Conservation (phyloP, 1,140 invertebrate species). For the Megathymus violae region DNA sequence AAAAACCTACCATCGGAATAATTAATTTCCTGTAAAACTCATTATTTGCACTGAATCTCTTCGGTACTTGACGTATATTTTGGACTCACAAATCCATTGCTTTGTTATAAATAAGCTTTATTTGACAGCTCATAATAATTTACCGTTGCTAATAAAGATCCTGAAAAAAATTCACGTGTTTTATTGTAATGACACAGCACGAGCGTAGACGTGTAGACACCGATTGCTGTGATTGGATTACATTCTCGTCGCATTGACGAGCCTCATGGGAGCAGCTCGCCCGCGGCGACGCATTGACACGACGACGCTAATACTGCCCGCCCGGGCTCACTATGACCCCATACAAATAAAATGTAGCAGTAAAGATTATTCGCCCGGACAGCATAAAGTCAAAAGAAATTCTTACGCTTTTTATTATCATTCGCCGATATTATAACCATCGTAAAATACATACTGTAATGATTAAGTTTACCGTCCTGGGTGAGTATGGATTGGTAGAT, state of each 20-base stretch:
- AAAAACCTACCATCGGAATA: too few relatives aligned
- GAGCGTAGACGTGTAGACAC: slow-evolving; percentile 64
- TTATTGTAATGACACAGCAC: slow-evolving; percentile 15
- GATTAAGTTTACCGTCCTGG: too few relatives aligned
- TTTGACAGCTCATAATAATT: neutral
- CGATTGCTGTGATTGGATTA: slow-evolving; percentile 78
- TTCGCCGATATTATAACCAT: slow-evolving; percentile 47
- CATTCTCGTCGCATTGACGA: slow-evolving; percentile 68
- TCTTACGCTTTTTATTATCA: slow-evolving; percentile 58
- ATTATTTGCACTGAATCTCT: too few relatives aligned
- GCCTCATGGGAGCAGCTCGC: slow-evolving; percentile 63
- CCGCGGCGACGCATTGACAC: slow-evolving; percentile 64
- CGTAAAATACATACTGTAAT: slow-evolving; percentile 46
- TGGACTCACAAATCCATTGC: too few relatives aligned
- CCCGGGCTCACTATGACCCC: slow-evolving; percentile 49
- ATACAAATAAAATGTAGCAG: slow-evolving; percentile 64
- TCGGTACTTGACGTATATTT: too few relatives aligned
- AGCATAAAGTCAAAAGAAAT: slow-evolving; percentile 65
- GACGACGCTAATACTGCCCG: slow-evolving; percentile 55
- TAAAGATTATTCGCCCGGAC: slow-evolving; percentile 62
- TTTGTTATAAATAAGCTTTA: too few relatives aligned
- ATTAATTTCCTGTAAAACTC: too few relatives aligned
- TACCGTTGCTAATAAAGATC: neutral
- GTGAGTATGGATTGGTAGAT: too few relatives aligned
- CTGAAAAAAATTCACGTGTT: slow-evolving; percentile 16